Evolutionary conservation across 2,113 vertebrate species (phyloP).

Genomic region (Sitta europaea): DNA sequence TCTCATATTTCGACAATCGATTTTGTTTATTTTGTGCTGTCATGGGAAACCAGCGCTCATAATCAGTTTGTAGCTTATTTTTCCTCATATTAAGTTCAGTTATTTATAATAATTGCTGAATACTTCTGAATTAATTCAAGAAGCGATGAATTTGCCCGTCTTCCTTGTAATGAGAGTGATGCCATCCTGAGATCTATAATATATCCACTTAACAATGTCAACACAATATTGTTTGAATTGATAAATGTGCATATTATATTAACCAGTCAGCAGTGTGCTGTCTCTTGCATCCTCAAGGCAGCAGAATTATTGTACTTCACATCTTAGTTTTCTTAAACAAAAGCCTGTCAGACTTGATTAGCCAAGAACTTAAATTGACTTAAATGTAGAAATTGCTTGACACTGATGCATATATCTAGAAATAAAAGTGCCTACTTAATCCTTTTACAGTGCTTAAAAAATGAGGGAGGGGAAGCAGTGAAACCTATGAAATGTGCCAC

Average conservation of each 20-base stretch:
- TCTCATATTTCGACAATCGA: not conserved
- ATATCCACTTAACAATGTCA: not conserved
- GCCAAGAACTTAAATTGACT: slow-evolving; percentile 32
- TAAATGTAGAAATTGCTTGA: slow-evolving; percentile 28
- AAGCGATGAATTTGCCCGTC: accelerated
- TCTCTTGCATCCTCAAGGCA: slow-evolving; percentile 33
- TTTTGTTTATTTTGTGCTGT: not conserved
- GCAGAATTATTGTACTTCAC: not conserved
- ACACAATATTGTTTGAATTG: slow-evolving; percentile 7
- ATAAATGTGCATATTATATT: slow-evolving; percentile 23
- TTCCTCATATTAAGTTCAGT: not conserved
- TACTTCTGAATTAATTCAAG: not conserved
- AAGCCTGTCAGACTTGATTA: slow-evolving; percentile 56
- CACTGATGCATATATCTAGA: not conserved
- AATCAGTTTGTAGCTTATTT: not conserved
- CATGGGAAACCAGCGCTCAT: not conserved
- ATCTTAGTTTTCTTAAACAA: slow-evolving; percentile 44
- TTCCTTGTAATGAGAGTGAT: not conserved
- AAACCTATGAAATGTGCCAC: not conserved
- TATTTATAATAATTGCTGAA: not conserved
- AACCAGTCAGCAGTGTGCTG: slow-evolving; percentile 10
- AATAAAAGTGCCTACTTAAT: slow-evolving; percentile 26
- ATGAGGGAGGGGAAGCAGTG: not conserved
- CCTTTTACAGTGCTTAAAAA: not conserved
- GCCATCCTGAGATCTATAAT: not conserved